These are phyloP conservation scores for Hephaestus fuliginosus DNA, from an alignment of 2,797 vertebrate species.

Conservation along the genomic window DNA sequence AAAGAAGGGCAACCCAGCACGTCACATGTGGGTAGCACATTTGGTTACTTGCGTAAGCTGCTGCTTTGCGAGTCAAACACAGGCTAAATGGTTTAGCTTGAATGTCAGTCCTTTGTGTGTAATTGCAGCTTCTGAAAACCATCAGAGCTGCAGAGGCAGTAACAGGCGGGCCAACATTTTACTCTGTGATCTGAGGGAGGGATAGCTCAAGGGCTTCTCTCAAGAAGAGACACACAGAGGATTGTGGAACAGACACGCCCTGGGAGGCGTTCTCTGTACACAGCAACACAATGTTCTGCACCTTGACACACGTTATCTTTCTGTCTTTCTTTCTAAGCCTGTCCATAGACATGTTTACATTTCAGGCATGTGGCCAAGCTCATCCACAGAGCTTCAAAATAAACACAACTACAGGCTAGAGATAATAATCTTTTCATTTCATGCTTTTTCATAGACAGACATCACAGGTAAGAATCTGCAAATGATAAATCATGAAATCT, in stretches of 20 bases:
- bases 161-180: slow-evolving; percentile 29
- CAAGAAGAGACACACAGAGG: not conserved
- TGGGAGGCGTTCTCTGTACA: slow-evolving; percentile 28
- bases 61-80: slow-evolving; percentile 40
- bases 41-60: slow-evolving; percentile 27
- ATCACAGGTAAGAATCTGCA: not conserved
- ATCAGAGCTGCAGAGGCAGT: slow-evolving; percentile 46
- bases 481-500: not conserved
- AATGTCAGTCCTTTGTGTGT: slow-evolving; percentile 38
- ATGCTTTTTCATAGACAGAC: not conserved
- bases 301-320: slow-evolving; percentile 13
- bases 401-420: not conserved
- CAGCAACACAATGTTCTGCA: slow-evolving; percentile 41
- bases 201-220: slow-evolving; percentile 46
- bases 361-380: not conserved
- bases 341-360: not conserved
- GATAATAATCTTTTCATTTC: not conserved
- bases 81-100: slow-evolving; percentile 38
- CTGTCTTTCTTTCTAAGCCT: not conserved
- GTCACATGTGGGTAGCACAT: slow-evolving; percentile 13
- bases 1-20: not conserved
- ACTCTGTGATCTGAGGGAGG: slow-evolving; percentile 49
- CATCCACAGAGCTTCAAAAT: not conserved
- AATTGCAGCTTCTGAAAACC: slow-evolving; percentile 56
- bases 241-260: slow-evolving; percentile 40